Base-by-base conservation (phyloP, 2,797 vertebrate genomes). In the Coregonus sp. region DNA sequence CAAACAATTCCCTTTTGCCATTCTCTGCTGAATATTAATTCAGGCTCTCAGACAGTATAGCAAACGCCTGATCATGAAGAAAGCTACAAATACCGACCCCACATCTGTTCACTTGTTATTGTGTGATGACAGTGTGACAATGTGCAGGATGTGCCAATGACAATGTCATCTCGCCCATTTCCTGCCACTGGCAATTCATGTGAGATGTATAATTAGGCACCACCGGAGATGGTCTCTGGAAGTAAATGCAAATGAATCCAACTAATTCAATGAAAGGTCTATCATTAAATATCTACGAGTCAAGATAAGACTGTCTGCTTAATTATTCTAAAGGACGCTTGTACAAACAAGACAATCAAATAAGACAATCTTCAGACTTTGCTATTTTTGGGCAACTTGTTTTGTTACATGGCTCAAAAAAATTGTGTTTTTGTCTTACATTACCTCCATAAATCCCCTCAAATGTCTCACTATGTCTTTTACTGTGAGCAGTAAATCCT, bases 401-500 rank as follows among this genome's bases (percentile, higher is more conserved):
- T 65, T 65, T 65, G 61, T 14, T 31, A 65, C 61, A 20, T n/a
- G 59, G 18, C 59, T 25, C 59, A 63, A 29, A 63, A 2, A 20
- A 63, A 1, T 2, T 29, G 9, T 1, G 25, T 4, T 67, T 31
- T 31, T 67, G 65, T 33, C 31, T 15, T 67, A 67, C 4, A 12
- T 12, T 33, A 67, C 65, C 29, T 35, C 65, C 29, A 12, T 35
- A 67, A 67, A 12, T 65, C 25, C 29, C 29, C 9, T 47, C 29
- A 31, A 12, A 33, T 15, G 29, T 67, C 20, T 31, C 20, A 11
- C 25, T 31, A 14, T 31, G 20, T 12, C 25, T 12, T 15, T 31
- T 14, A 25, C 25, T 65, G 25, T 31, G 86, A 78, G 75, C 81
- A 81, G 82, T 88, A 85, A 72, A 85, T 88, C 82, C 85, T 84